Base-by-base conservation (phyloP, 1,140 invertebrate species). In the Sarcophaga peregrina region DNA sequence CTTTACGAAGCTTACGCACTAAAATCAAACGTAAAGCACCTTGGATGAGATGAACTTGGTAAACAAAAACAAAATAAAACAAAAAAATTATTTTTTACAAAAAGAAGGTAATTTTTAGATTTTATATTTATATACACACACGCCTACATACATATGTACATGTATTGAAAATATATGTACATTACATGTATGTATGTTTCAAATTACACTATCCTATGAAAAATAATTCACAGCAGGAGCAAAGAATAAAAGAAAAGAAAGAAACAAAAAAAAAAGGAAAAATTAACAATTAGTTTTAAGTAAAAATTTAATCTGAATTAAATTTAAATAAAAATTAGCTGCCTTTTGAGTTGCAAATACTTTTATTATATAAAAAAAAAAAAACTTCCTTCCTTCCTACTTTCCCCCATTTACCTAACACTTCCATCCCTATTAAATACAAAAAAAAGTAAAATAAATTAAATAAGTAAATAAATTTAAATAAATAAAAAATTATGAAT, bases 1-100 rank as follows among this genome's bases (percentile, higher is more conserved):
- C 86, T 0, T 48, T 87, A 80, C 84, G 89, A 8, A 87, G 85
- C 15, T 37, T 89, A 37, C 89, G 89, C 15, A 87, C 87, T 73
- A 90, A 90, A 83, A 86, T 89, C n/a, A 90, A 90, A 83, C 85
- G 88, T 8, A 90, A 90, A 73, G 85, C 89, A 6, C 82, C 88
- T 48, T 90, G 87, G 87, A 86, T 89, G 85, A 89, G 89, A 85
- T 90, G 87, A 89, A 88, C 87, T 68, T 80, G 80, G 78, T 81
- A 80, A 83, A 48, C 13, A 68, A 76, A 80, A 37, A 37, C 1
- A n/a, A n/a, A n/a, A n/a, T n/a, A n/a, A n/a, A n/a, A n/a, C n/a
- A n/a, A n/a, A n/a, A n/a, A n/a, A n/a, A n/a, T n/a, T n/a, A n/a
- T n/a, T n/a, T n/a, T n/a, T 58, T 37, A 37, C 54, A 58, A 68